These are phyloP conservation scores for Tetragonisca angustula DNA, from an alignment of 2,888 invertebrate genomes.

Conservation along the genomic window DNA sequence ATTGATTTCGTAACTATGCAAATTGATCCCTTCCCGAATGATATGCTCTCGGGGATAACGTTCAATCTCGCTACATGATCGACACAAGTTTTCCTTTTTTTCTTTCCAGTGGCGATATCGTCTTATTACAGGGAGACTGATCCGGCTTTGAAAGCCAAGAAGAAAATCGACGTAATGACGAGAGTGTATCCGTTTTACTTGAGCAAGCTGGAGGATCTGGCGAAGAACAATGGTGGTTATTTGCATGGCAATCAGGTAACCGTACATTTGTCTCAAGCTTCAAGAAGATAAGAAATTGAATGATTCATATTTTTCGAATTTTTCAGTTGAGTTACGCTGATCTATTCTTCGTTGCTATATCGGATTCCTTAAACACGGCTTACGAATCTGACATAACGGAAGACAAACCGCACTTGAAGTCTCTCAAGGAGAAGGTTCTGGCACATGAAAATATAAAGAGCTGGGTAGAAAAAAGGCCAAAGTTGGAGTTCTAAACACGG, in stretches of 20 bases:
- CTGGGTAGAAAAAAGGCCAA: constrained; percentile 74
- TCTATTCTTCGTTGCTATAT: constrained; percentile 77
- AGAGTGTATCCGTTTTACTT: constrained; percentile 76
- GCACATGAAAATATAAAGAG: constrained; percentile 70
- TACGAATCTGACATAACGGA: constrained; percentile 72
- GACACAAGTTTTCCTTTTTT: not conserved
- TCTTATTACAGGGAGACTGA: constrained; percentile 74
- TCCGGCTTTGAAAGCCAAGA: constrained; percentile 69
- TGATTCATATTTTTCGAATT: constrained; percentile 13
- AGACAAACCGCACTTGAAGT: constrained; percentile 72
- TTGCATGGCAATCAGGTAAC: constrained; percentile 76
- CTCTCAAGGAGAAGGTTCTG: constrained; percentile 73
- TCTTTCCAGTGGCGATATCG: constrained; percentile 64
- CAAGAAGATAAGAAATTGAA: too few species aligned
- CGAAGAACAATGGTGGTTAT: constrained; percentile 75
- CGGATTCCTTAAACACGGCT: constrained; percentile 70
- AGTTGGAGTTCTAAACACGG: constrained; percentile 60
- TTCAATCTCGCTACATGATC: not conserved
- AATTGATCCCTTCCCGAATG: constrained; percentile 25
- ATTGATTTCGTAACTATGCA: constrained; percentile 40
- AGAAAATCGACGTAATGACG: constrained; percentile 70
- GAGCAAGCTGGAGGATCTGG: constrained; percentile 74
- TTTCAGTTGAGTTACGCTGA: constrained; percentile 79
- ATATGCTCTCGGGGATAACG: constrained; percentile 1
- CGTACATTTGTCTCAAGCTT: not conserved